Evolutionary conservation across 1,140 invertebrate species (phyloP).

Genomic region (Akabosia matsudoensis): DNA sequence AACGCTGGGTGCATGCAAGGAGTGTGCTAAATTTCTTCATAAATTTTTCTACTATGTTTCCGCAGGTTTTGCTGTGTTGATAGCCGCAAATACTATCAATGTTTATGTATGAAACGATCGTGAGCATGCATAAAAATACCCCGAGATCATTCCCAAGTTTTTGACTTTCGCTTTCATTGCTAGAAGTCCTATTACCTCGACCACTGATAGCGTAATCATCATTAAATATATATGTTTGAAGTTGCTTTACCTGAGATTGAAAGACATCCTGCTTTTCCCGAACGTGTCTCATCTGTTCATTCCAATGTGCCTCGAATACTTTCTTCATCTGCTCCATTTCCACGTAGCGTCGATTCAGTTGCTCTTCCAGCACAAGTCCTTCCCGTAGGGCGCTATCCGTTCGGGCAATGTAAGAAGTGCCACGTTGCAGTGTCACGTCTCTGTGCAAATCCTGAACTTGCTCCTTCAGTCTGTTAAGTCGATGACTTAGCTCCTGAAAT

Average conservation of each 20-base stretch:
- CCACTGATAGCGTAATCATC: too few species aligned
- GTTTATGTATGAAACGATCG: too few species aligned
- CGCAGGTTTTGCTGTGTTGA: too few species aligned
- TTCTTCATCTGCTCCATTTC: constrained; percentile 62
- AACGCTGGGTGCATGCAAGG: too few species aligned
- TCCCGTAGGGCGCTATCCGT: constrained; percentile 51
- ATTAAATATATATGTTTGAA: not conserved
- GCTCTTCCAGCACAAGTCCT: constrained; percentile 62
- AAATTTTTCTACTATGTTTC: too few species aligned
- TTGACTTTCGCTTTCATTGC: not conserved
- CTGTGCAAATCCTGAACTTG: constrained; percentile 62
- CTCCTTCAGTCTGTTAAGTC: constrained; percentile 63
- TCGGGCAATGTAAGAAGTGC: constrained; percentile 38
- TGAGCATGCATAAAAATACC: too few species aligned
- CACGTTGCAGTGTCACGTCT: constrained; percentile 53
- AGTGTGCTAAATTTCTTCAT: too few species aligned
- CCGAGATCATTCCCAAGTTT: too few species aligned
- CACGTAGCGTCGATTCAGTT: constrained; percentile 61
- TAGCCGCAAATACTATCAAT: too few species aligned
- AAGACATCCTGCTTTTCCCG: constrained; percentile 68
- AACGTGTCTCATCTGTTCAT: constrained; percentile 66
- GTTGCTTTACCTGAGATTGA: constrained; percentile 57
- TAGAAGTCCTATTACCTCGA: too few species aligned
- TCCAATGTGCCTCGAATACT: constrained; percentile 65
- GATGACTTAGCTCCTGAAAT: constrained; percentile 59